A percentile compares a stretch with the other conserved stretches of the same genome.
These are phyloP conservation scores for Drosophila simulans DNA, from an alignment of 1,140 invertebrate genomes.

Conservation along the genomic window DNA sequence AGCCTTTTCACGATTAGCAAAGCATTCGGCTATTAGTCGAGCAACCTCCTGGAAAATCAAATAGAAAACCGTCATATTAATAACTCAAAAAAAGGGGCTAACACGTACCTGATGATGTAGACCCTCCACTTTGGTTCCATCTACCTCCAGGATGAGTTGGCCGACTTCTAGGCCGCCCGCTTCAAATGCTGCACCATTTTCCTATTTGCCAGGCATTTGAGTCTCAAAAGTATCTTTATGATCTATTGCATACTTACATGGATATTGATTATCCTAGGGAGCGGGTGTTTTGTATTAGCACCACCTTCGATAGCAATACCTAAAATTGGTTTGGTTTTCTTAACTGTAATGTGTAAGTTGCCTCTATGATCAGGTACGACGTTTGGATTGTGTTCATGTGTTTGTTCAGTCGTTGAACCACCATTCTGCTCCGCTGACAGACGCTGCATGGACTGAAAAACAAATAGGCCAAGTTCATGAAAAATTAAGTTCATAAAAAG, in stretches of 20 bases:
- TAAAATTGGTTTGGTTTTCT: constrained; percentile 96
- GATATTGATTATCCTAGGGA: constrained; percentile 98
- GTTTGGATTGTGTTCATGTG: constrained; percentile 87
- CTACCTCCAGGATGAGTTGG: constrained; percentile 96
- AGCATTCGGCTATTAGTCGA: constrained; percentile 94
- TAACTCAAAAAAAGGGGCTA: constrained; percentile 10
- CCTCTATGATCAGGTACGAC: constrained; percentile 93
- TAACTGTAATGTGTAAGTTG: constrained; percentile 93
- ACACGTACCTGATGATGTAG: constrained; percentile 86
- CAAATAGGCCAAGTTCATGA: constrained; percentile 58
- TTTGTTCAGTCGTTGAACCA: constrained; percentile 87
- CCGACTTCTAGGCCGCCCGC: constrained; percentile 96
- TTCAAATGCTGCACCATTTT: constrained; percentile 96
- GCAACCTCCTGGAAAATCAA: constrained; percentile 90
- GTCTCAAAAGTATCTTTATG: constrained; percentile 11
- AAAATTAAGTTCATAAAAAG: background rate
- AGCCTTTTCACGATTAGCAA: constrained; percentile 92
- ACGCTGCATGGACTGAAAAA: constrained; percentile 90
- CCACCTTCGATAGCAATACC: constrained; percentile 99
- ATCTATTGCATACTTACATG: constrained; percentile 88
- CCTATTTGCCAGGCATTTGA: constrained; percentile 85
- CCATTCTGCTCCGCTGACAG: constrained; percentile 86
- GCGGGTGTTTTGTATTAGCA: constrained; percentile 95
- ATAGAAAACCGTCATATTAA: background rate
- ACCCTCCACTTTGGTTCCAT: constrained; percentile 94